phyloP scores from a whole-genome alignment of 2,113 vertebrate species.

The Coptodon rendalli region DNA sequence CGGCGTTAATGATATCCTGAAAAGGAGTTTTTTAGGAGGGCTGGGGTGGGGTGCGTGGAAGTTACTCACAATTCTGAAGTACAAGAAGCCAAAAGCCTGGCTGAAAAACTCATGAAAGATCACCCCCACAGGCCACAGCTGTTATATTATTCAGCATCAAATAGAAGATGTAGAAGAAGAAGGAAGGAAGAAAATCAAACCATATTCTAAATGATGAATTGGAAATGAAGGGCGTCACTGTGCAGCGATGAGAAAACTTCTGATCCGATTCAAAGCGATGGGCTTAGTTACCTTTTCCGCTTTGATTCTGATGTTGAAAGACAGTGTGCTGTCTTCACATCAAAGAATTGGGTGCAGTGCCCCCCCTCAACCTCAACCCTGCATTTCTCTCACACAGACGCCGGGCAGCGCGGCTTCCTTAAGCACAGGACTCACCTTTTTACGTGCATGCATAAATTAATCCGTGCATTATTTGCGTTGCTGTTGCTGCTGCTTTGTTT shows the following conservation, averaged over 20 bases:
- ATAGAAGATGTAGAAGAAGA: not conserved
- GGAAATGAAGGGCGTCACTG: not conserved
- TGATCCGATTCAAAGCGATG: constrained; percentile 5
- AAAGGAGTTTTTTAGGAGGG: not conserved
- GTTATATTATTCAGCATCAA: not conserved
- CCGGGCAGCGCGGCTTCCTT: not conserved
- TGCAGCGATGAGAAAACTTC: constrained; percentile 4
- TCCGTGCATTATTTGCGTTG: not conserved
- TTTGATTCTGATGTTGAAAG: constrained; percentile 49
- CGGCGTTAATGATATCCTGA: not conserved
- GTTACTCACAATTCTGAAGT: not conserved
- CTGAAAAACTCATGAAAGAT: not conserved
- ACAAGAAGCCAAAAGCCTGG: not conserved
- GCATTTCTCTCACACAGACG: not conserved
- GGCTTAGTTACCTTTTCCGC: constrained; percentile 12
- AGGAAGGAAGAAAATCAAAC: not conserved
- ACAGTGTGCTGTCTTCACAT: constrained; percentile 28
- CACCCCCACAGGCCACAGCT: not conserved
- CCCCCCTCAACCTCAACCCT: not conserved
- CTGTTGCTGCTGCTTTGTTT: not conserved
- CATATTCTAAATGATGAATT: not conserved
- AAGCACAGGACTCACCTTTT: not conserved
- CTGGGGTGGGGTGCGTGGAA: not conserved
- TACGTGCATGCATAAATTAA: not conserved
- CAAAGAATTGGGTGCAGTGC: constrained; percentile 11